Evolutionary conservation across 2,113 vertebrate species (phyloP).

Genomic region (Chelonoidis abingdonii): DNA sequence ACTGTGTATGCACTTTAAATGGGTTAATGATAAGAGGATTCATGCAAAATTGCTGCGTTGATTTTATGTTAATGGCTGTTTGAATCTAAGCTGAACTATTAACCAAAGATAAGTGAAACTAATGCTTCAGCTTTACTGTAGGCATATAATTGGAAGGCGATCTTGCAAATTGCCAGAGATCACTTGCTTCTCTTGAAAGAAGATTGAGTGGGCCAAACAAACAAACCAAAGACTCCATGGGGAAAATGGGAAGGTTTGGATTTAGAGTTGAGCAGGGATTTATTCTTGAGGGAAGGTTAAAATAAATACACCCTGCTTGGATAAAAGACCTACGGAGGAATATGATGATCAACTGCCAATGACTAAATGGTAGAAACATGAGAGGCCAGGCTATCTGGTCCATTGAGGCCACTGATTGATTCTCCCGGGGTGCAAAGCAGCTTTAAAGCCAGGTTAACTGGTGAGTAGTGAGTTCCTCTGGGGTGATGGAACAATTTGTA

Average conservation of each 20-base stretch:
- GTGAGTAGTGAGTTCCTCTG: too few relatives aligned
- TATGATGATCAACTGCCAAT: neutral
- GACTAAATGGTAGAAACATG: neutral
- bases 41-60: conserved; percentile 74
- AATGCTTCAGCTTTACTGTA: conserved; percentile 58
- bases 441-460: neutral
- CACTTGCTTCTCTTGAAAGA: neutral
- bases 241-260: neutral
- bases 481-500: neutral
- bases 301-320: neutral
- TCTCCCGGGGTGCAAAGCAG: neutral
- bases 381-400: neutral
- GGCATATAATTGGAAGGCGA: conserved; percentile 62
- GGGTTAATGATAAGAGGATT: conserved; percentile 76
- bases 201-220: neutral
- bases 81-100: conserved; percentile 78
- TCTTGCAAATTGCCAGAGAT: conserved; percentile 40
- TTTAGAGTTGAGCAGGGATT: neutral
- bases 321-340: neutral
- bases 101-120: conserved; percentile 72
- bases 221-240: conserved; percentile 37
- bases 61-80: conserved; percentile 79
- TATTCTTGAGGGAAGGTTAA: neutral
- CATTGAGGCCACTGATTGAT: neutral
- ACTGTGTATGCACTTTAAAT: conserved; percentile 71